A percentile compares a stretch with the other conserved stretches of the same genome.
Evolutionary conservation across 2,888 invertebrate species (phyloP).

Genomic region (Mythimna albipuncta): DNA sequence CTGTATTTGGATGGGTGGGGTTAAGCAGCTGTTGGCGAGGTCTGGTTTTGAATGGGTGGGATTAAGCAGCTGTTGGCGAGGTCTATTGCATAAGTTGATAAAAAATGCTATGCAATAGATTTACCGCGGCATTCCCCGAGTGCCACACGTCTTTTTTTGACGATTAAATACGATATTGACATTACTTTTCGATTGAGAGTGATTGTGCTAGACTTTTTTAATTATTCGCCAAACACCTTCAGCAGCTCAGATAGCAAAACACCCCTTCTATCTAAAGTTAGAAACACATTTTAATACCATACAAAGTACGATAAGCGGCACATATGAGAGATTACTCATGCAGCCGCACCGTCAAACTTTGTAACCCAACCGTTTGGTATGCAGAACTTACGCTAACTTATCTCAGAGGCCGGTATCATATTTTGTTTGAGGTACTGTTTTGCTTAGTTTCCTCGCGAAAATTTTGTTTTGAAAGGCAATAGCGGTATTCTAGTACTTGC

Average conservation of each 20-base stretch:
- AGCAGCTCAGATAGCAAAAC: not conserved
- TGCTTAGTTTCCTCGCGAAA: slow-evolving; percentile 18
- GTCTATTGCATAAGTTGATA: too few species aligned
- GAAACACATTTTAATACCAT: slow-evolving; percentile 17
- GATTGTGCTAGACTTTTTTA: not conserved
- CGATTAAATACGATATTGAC: too few species aligned
- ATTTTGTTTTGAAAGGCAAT: slow-evolving; percentile 17
- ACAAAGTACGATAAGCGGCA: slow-evolving; percentile 40
- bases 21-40: too few species aligned
- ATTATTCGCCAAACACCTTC: not conserved
- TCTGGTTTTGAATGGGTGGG: too few species aligned
- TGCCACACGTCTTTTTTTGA: too few species aligned
- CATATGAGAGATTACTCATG: slow-evolving; percentile 69
- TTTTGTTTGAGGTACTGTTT: slow-evolving; percentile 48
- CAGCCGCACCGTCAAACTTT: slow-evolving; percentile 75
- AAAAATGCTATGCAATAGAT: too few species aligned
- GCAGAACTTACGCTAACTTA: slow-evolving; percentile 78
- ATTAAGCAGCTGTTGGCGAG: too few species aligned
- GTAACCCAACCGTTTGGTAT: slow-evolving; percentile 78
- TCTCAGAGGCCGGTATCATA: slow-evolving; percentile 64
- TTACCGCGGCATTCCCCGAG: too few species aligned
- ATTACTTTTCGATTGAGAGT: too few species aligned
- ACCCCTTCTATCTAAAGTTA: slow-evolving; percentile 15
- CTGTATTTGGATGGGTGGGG: too few species aligned
- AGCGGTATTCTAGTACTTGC: not conserved